Percentiles rank a stretch among this genome's conserved stretches.
Evolutionary conservation across 2,888 invertebrate genomes (phyloP).

Genomic region (Drosophila siamana): DNA sequence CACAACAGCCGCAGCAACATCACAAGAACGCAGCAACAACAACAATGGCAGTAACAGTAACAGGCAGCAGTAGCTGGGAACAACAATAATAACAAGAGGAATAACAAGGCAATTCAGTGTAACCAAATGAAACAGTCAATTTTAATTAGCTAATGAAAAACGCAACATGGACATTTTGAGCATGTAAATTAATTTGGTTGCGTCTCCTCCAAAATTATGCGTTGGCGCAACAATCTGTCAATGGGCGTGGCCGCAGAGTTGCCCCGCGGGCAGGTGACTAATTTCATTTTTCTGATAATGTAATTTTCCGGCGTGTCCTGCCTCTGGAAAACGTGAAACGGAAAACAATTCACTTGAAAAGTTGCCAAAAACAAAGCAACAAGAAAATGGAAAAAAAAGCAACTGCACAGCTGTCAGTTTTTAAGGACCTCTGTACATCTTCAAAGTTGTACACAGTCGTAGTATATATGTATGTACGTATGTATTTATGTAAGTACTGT

Average conservation of each 20-base stretch:
- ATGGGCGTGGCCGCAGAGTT: conserved; percentile 16
- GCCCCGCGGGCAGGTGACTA: conserved; percentile 52
- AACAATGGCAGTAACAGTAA: conserved; percentile 14
- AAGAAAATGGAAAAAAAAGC: not conserved
- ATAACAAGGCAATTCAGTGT: conserved; percentile 60
- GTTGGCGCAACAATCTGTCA: conserved; percentile 39
- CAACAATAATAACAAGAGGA: conserved; percentile 25
- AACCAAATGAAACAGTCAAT: conserved; percentile 66
- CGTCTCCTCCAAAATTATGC: conserved; percentile 45
- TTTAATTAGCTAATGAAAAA: conserved; percentile 76
- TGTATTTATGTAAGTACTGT: too few species aligned
- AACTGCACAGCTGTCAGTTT: conserved; percentile 40
- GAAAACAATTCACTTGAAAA: conserved; percentile 36
- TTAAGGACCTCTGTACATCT: conserved; percentile 31
- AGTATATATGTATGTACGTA: not conserved
- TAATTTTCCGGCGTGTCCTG: conserved; percentile 54
- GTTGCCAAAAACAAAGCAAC: conserved; percentile 21
- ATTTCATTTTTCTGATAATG: conserved; percentile 63
- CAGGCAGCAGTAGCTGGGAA: conserved; percentile 10
- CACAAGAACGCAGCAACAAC: conserved; percentile 19
- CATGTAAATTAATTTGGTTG: conserved; percentile 56
- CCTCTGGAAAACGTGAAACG: conserved; percentile 9
- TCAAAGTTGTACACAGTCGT: conserved; percentile 4
- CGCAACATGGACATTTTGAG: conserved; percentile 41
- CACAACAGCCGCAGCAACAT: conserved; percentile 16